phyloP scores from a whole-genome alignment of 2,113 vertebrate genomes.

The Arenaria interpres region DNA sequence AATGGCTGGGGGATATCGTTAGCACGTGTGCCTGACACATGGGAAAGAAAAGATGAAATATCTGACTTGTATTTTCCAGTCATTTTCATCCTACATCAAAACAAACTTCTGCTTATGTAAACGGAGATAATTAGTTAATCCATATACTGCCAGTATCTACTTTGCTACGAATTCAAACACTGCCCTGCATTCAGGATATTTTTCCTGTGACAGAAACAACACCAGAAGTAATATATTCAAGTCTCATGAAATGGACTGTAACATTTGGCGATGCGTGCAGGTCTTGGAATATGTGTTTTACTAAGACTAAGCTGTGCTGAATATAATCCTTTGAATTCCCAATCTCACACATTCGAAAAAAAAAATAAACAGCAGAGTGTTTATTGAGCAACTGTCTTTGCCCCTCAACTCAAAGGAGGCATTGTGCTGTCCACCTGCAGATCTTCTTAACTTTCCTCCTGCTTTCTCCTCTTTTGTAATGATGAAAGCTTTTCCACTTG shows the following conservation, averaged over 20 bases:
- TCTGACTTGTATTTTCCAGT: background rate
- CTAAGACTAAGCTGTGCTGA: background rate
- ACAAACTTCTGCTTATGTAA: background rate
- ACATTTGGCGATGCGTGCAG: background rate
- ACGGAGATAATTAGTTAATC: background rate
- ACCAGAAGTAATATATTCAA: background rate
- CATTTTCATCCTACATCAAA: background rate
- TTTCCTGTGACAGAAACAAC: background rate
- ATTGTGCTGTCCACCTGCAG: slow-evolving; percentile 52
- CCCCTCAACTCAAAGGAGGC: slow-evolving; percentile 1
- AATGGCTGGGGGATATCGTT: background rate
- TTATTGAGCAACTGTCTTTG: slow-evolving; percentile 19
- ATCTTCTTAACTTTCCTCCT: slow-evolving; percentile 10
- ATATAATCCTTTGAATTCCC: slow-evolving; percentile 35
- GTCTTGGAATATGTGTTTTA: background rate
- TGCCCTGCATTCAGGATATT: background rate
- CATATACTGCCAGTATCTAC: background rate
- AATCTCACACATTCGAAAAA: background rate
- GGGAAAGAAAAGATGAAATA: background rate
- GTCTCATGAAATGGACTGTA: slow-evolving; percentile 4
- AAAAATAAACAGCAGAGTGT: background rate
- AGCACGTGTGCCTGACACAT: background rate
- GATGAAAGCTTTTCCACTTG: background rate
- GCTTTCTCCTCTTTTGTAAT: background rate
- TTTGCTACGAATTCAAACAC: background rate